Base-by-base conservation (phyloP, 2,113 vertebrate genomes). In the Tachuris rubrigastra region DNA sequence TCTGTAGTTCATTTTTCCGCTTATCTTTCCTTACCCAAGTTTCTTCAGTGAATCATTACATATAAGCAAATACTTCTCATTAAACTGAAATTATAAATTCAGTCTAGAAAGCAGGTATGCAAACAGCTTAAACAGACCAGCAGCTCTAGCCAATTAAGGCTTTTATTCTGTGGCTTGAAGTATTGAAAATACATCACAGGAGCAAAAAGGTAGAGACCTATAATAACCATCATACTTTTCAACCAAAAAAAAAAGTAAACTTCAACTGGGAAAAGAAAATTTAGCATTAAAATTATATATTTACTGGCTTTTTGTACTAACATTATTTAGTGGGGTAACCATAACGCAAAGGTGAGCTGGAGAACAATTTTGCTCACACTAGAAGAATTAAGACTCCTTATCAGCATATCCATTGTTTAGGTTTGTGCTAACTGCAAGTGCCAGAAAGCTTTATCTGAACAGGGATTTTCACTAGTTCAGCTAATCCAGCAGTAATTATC, bases 401-500 rank as follows among this genome's bases (percentile, higher is more conserved):
- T 92, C 95, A 94, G 88, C 85, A 94, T 37, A 93, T 76, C 78
- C 63, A 83, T 77, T 96, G 83, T 80, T 86, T 49, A 74, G 59
- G 79, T 77, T 47, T 86, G 59, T 63, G 75, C 83, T 77, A 46
- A 86, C 77, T 88, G 76, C 72, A 69, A 94, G 75, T 72, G 79
- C 90, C 90, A 90, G 83, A 94, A 90, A 59, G 88, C 92, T 94
- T 95, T 88, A 88, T 94, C 75, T 55, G 63, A 53, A 19, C 46
- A 35, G 49, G 55, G 79, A 90, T 88, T 95, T 95, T 80, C 55
- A 88, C 72, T 71, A 31, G 75, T 83, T 95, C 90, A 94, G 79
- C 71, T 92, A 94, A 90, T 88, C 68, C 79, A 80, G 71, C 90
- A 69, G 88, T 35, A 95, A 97, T 93, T 93, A 93, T 90, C 5